Base-by-base conservation (phyloP, 2,888 invertebrate species). In the Oxycera nigricornis region DNA sequence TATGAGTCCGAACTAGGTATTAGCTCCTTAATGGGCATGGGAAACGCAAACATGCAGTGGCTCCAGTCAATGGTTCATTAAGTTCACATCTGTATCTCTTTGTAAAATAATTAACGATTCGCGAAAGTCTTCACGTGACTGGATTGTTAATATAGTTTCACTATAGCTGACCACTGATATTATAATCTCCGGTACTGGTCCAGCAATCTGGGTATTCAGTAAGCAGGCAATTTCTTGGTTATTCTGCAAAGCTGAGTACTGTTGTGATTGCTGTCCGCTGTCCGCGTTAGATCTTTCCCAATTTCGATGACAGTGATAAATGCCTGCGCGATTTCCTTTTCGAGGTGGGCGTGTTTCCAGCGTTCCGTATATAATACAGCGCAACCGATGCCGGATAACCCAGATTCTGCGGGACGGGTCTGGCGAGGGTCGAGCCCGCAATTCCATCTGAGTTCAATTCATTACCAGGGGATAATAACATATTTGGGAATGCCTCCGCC, bases 301-400 rank as follows among this genome's bases (percentile, higher is more conserved):
- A 65, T 65, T 65, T 24, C 65, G 65, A 65, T 41, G 65, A 65
- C 65, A 65, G 65, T 65, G 65, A 65, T 65, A 65, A 65, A 65
- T 65, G 41, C 41, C 30, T 17, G 41, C 1, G 7, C 4, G 39
- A 26, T 65, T 39, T 22, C 41, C 30, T 39, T 65, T 65, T 31
- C 3, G 39, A 17, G 41, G 39, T 65, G 65, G 65, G 65, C 65
- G 65, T 65, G 24, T 20, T 41, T 41, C 41, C 22, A 41, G 41
- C 20, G 39, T 20, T 65, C 20, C 14, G 11, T 62, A 24, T 41
- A 65, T 65, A 65, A 41, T 65, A 26, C 7, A 26, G 41, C 41
- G 14, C 17, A 39, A 39, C 14, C 11, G 24, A 65, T 17, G 65
- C 39, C 24, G 41, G 65, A 65, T 41, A 65, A 41, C 65, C 65